Evolutionary conservation across 2,888 invertebrate genomes (phyloP).

Genomic region (Eurytoma adleriae): DNA sequence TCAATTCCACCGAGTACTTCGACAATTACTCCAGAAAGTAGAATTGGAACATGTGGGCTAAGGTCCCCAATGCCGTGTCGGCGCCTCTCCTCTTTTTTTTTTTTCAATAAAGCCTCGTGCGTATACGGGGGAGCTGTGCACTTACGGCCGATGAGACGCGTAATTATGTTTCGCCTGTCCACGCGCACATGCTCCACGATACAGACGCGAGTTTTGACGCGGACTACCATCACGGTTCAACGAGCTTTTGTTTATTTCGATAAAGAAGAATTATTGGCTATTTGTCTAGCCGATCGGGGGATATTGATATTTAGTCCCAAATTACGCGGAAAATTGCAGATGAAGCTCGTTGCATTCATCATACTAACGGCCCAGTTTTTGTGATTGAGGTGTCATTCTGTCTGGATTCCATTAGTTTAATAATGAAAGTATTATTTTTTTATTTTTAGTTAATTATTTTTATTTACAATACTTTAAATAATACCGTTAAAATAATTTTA

Average conservation of each 20-base stretch:
- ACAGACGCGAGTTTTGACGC: conserved; percentile 20
- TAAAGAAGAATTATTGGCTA: background rate
- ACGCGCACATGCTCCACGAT: background rate
- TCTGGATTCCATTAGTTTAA: too few species aligned
- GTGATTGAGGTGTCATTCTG: background rate
- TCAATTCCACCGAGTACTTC: too few species aligned
- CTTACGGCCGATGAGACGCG: conserved; percentile 52
- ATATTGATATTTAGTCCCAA: conserved; percentile 34
- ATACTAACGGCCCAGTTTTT: background rate
- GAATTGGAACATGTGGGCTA: conserved; percentile 52
- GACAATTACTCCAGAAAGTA: background rate
- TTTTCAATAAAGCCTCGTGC: conserved; percentile 36
- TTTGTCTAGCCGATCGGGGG: conserved; percentile 23
- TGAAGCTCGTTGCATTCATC: conserved; percentile 21
- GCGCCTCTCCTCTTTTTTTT: conserved; percentile 24
- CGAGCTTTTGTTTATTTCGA: background rate
- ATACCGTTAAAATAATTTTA: too few species aligned
- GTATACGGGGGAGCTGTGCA: conserved; percentile 19
- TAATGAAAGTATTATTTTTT: too few species aligned
- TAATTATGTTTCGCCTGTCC: conserved; percentile 45
- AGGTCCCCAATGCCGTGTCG: background rate
- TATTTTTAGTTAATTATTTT: too few species aligned
- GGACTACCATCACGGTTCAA: conserved; percentile 13
- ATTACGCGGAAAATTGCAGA: conserved; percentile 38
- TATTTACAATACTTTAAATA: too few species aligned